These are phyloP conservation scores for Lamprologus sp. DNA, from an alignment of 2,113 vertebrate species.

Conservation along the genomic window DNA sequence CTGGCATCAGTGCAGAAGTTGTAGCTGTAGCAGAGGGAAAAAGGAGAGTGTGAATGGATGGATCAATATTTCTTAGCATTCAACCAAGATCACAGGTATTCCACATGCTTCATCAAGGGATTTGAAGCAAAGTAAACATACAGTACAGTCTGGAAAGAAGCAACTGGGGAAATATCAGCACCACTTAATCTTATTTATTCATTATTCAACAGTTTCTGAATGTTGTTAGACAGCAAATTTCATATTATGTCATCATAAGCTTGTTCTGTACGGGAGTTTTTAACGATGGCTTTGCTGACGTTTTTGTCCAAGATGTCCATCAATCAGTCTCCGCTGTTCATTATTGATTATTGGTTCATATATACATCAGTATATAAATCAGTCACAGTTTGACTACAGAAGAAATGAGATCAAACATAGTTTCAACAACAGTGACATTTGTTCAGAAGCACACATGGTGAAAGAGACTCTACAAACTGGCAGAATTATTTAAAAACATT, in stretches of 20 bases:
- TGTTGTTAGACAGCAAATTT: neutral
- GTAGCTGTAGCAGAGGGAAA: neutral
- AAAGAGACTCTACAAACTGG: neutral
- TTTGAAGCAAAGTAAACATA: neutral
- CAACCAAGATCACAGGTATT: neutral
- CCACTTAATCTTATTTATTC: neutral
- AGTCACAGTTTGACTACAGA: neutral
- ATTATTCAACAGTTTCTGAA: neutral
- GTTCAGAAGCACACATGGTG: neutral
- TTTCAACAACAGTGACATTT: neutral
- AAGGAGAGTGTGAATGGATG: neutral
- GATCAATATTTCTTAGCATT: neutral
- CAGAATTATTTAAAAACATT: neutral
- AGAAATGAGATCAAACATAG: neutral
- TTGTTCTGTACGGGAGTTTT: neutral
- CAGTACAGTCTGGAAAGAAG: neutral
- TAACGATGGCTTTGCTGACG: neutral
- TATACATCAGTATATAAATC: neutral
- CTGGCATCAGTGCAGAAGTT: neutral
- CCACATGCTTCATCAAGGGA: neutral
- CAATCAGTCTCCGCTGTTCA: neutral
- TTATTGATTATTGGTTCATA: neutral
- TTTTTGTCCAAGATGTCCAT: neutral
- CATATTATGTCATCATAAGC: neutral
- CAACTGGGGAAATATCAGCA: neutral